phyloP scores from a whole-genome alignment of 2,888 invertebrate species.

The Cenopis cana region DNA sequence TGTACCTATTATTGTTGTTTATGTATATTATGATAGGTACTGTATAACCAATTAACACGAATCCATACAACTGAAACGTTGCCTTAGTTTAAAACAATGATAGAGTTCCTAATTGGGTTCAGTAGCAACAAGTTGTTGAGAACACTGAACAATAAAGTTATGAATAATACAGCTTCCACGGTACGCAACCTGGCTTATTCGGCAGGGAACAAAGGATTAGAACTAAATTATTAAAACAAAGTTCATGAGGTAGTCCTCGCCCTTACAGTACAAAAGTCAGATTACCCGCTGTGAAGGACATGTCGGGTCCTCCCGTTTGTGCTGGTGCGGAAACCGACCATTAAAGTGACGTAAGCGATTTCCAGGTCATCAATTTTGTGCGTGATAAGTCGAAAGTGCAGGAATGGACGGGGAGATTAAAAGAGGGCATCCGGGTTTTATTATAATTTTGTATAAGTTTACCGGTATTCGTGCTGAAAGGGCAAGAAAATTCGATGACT shows the following conservation, averaged over 20 bases:
- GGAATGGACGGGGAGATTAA: constrained; percentile 42
- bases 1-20: not conserved
- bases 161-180: constrained; percentile 39
- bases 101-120: constrained; percentile 34
- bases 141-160: constrained; percentile 33
- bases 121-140: constrained; percentile 38
- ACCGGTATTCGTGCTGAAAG: constrained; percentile 11
- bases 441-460: constrained; percentile 39
- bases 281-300: constrained; percentile 19
- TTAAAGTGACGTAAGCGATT: constrained; percentile 45
- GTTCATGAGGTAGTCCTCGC: constrained; percentile 10
- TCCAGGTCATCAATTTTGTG: constrained; percentile 43
- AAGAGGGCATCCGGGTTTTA: constrained; percentile 40
- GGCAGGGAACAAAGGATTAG: constrained; percentile 36
- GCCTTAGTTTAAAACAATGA: constrained; percentile 21
- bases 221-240: constrained; percentile 41
- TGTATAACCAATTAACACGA: not conserved
- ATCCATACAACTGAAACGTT: not conserved
- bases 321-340: constrained; percentile 26
- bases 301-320: constrained; percentile 12
- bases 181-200: constrained; percentile 29
- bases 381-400: constrained; percentile 44
- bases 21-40: not conserved
- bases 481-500: constrained; percentile 4
- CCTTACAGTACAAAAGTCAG: constrained; percentile 8